phyloP scores from a whole-genome alignment of 2,888 invertebrate genomes.

The Aricia artaxerxes region DNA sequence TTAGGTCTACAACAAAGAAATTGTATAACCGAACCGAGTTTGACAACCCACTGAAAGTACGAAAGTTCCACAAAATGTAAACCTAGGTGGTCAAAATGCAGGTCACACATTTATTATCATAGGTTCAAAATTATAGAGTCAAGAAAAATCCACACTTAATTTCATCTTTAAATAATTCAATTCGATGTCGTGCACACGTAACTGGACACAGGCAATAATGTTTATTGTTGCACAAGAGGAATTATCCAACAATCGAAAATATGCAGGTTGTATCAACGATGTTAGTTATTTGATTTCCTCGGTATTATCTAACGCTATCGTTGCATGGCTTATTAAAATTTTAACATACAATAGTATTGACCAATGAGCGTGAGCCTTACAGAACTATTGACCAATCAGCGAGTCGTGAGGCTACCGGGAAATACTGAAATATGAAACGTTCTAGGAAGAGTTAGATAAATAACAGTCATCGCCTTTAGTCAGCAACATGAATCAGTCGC shows the following conservation, averaged over 20 bases:
- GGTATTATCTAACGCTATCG: slow-evolving; percentile 1
- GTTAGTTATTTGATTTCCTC: slow-evolving; percentile 23
- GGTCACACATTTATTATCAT: too few relatives aligned
- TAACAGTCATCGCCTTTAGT: not conserved
- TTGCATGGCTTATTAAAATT: slow-evolving; percentile 15
- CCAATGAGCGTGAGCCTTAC: not conserved
- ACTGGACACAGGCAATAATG: not conserved
- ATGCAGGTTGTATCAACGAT: not conserved
- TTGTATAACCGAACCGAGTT: too few relatives aligned
- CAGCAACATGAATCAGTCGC: not conserved
- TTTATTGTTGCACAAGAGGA: slow-evolving; percentile 17
- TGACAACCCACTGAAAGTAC: too few relatives aligned
- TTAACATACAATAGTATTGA: slow-evolving; percentile 12
- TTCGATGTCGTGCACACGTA: not conserved
- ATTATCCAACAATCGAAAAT: slow-evolving; percentile 19
- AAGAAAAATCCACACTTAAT: not conserved
- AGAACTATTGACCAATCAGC: slow-evolving; percentile 5
- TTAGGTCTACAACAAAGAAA: too few relatives aligned
- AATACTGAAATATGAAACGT: slow-evolving; percentile 8
- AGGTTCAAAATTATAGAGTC: too few relatives aligned
- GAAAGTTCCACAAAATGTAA: too few relatives aligned
- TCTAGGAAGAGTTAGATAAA: not conserved
- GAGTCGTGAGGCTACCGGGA: not conserved
- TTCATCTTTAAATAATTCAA: not conserved
- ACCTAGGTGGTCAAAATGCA: too few relatives aligned